These are phyloP conservation scores for Chaetops frenatus DNA, from an alignment of 2,113 vertebrate genomes.

Conservation along the genomic window DNA sequence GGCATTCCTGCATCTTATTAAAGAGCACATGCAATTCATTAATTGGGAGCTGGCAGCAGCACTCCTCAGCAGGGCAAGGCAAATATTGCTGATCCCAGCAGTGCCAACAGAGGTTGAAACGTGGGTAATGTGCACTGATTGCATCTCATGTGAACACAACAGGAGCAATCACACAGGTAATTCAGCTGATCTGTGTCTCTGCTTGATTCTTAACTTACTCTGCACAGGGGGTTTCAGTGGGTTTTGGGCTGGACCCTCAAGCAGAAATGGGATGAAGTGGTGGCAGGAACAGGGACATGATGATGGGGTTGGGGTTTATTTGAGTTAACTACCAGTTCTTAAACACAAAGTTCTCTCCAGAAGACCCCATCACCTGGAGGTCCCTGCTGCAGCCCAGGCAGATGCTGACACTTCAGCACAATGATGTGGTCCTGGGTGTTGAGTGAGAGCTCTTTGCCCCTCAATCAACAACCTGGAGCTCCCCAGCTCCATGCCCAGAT, in stretches of 20 bases:
- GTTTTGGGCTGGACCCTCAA: neutral
- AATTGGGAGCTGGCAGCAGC: neutral
- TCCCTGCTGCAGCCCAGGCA: neutral
- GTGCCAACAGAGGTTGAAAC: neutral
- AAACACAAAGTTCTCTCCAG: neutral
- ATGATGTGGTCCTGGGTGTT: neutral
- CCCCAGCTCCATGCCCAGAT: neutral
- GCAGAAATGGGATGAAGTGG: neutral
- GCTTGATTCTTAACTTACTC: neutral
- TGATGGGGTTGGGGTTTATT: neutral
- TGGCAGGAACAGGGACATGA: neutral
- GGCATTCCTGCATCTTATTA: neutral
- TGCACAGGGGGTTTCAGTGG: accelerated
- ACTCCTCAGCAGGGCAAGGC: accelerated
- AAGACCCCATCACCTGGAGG: neutral
- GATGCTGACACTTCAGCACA: neutral
- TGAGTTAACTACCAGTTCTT: neutral
- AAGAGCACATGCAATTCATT: neutral
- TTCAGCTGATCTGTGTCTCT: neutral
- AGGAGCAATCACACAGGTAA: neutral
- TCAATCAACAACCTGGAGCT: neutral
- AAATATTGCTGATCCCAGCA: neutral
- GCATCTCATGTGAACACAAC: neutral
- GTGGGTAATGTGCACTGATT: neutral
- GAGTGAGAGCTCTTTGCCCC: neutral